Conservation (phyloP, 2,797 vertebrate genomes). For the Aldrovandia affinis region DNA sequence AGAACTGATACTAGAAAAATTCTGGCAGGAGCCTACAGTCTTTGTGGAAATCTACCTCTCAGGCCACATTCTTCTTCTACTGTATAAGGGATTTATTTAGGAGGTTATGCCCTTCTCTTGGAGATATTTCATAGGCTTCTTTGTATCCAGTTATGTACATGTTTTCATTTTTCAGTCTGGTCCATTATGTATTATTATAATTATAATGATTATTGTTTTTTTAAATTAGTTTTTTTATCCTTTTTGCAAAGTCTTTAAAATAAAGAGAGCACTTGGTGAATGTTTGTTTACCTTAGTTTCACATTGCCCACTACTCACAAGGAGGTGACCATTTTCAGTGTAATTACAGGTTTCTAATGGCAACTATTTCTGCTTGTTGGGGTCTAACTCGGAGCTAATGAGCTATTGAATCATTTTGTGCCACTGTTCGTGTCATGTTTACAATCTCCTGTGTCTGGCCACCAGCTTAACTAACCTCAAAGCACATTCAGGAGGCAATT, state of each 20-base stretch:
- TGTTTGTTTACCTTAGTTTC: not conserved
- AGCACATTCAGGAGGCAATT: not conserved
- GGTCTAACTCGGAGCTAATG: constrained; percentile 25
- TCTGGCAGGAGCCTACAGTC: too few species aligned
- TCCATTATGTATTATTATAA: not conserved
- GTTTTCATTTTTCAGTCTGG: not conserved
- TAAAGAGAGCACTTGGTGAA: not conserved
- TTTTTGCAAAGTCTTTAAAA: not conserved
- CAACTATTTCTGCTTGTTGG: constrained; percentile 14
- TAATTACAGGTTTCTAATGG: constrained; percentile 23
- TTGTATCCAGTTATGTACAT: not conserved
- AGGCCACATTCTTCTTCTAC: too few species aligned
- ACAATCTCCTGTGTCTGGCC: not conserved
- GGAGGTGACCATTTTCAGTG: not conserved
- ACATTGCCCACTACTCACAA: not conserved
- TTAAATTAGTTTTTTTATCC: not conserved
- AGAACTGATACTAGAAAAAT: too few species aligned
- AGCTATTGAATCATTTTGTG: constrained; percentile 15
- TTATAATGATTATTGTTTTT: too few species aligned
- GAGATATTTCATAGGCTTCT: too few species aligned
- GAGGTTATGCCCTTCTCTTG: too few species aligned
- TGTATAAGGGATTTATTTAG: too few species aligned
- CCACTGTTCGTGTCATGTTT: constrained; percentile 17
- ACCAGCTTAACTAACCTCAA: not conserved
- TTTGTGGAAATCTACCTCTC: too few species aligned